phyloP scores from a whole-genome alignment of 1,140 invertebrate species.

The Drosophila sp. region DNA sequence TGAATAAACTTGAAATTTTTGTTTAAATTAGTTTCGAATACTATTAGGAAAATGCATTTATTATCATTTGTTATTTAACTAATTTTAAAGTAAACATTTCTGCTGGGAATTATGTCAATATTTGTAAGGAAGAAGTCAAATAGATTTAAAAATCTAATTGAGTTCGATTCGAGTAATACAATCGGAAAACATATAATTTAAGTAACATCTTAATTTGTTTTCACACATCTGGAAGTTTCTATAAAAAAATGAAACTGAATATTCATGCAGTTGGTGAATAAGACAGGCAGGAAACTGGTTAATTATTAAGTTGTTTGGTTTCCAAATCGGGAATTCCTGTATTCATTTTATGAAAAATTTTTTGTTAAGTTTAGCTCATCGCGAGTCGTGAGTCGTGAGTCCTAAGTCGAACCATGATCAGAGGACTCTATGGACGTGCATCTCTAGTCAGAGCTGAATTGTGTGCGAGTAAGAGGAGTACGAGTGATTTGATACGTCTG shows the following conservation, averaged over 20 bases:
- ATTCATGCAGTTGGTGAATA: conserved; percentile 14
- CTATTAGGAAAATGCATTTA: too few relatives aligned
- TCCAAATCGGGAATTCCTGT: conserved; percentile 4
- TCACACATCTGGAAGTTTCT: neutral
- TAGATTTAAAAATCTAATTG: too few relatives aligned
- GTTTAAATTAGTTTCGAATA: too few relatives aligned
- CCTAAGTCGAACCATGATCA: neutral
- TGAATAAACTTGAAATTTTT: too few relatives aligned
- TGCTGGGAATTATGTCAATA: too few relatives aligned
- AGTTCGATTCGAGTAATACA: too few relatives aligned
- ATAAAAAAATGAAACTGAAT: neutral
- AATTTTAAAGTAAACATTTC: too few relatives aligned
- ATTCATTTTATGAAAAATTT: conserved; percentile 1
- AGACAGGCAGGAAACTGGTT: conserved; percentile 2
- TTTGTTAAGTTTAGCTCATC: too few relatives aligned
- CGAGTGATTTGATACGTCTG: neutral
- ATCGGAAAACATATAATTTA: too few relatives aligned
- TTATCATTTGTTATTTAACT: too few relatives aligned
- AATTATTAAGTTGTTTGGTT: neutral
- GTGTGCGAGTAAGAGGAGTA: conserved; percentile 5
- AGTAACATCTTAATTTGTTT: too few relatives aligned
- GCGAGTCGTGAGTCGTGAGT: conserved; percentile 5
- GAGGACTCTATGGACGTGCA: neutral
- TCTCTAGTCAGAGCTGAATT: neutral
- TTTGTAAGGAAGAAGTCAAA: too few relatives aligned